Conservation (phyloP, 2,888 invertebrate genomes). For the Hirudinaria manillensis region DNA sequence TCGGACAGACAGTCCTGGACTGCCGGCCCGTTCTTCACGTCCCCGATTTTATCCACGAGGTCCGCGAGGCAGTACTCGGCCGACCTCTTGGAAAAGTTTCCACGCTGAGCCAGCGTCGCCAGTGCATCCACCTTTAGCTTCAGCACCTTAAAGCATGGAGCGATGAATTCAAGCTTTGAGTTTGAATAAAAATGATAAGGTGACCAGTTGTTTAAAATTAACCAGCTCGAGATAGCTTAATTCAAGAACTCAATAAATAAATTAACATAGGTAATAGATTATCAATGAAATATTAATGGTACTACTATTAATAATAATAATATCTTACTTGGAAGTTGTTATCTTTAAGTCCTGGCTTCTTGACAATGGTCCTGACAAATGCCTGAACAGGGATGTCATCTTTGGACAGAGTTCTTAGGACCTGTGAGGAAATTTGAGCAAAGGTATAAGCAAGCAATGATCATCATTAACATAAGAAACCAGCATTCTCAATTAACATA, state of each 20-base stretch:
- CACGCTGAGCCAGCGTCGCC: conserved; percentile 69
- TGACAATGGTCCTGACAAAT: conserved; percentile 65
- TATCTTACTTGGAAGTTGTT: conserved; percentile 71
- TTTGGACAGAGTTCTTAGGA: conserved; percentile 57
- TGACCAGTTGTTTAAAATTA: not conserved
- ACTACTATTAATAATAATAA: not conserved
- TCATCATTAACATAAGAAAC: not conserved
- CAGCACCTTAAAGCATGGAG: conserved; percentile 59
- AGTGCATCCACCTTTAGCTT: conserved; percentile 75
- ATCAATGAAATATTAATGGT: not conserved
- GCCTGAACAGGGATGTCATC: conserved; percentile 69
- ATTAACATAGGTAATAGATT: not conserved
- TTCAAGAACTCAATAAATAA: too few relatives aligned
- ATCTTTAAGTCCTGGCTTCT: conserved; percentile 79
- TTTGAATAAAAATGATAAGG: not conserved
- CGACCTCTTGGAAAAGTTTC: conserved; percentile 60
- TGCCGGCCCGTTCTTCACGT: conserved; percentile 68
- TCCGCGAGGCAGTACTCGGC: conserved; percentile 72
- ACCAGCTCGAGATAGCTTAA: not conserved
- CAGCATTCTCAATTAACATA: too few relatives aligned
- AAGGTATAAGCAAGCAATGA: not conserved
- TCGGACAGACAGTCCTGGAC: conserved; percentile 68
- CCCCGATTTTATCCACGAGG: conserved; percentile 78
- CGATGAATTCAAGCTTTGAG: not conserved
- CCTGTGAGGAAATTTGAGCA: conserved; percentile 39